Conservation (phyloP, 2,888 invertebrate species). For the Dynastes tityus region DNA sequence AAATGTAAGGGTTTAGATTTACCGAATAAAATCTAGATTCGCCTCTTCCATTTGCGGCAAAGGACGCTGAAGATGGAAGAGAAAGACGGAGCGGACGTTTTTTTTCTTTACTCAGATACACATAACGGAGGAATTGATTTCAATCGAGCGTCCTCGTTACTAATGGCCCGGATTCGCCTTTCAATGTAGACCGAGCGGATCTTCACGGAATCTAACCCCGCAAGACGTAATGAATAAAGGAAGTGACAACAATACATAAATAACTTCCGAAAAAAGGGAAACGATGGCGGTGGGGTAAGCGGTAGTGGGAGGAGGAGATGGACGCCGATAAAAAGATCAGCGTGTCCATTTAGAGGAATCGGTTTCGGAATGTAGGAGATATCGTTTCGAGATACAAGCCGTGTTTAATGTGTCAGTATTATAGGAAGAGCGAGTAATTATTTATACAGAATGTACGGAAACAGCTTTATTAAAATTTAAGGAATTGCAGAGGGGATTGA, state of each 20-base stretch:
- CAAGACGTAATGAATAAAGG: conserved; percentile 49
- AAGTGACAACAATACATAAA: conserved; percentile 52
- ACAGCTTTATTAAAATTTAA: too few species aligned
- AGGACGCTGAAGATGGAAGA: conserved; percentile 5
- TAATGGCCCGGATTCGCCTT: conserved; percentile 57
- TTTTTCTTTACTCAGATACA: conserved; percentile 47
- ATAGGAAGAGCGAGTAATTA: too few species aligned
- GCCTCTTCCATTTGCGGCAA: conserved; percentile 39
- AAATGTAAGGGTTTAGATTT: conserved; percentile 41
- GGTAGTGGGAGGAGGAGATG: not conserved
- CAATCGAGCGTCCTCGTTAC: conserved; percentile 55
- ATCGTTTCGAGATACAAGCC: not conserved
- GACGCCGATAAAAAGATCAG: conserved; percentile 23
- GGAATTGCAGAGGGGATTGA: too few species aligned
- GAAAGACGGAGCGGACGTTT: conserved; percentile 24
- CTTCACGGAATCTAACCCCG: conserved; percentile 37
- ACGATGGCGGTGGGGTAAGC: too few species aligned
- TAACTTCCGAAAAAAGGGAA: conserved; percentile 27
- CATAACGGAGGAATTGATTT: conserved; percentile 54
- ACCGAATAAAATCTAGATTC: conserved; percentile 48
- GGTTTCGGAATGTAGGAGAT: conserved; percentile 23
- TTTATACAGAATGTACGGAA: too few species aligned
- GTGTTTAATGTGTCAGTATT: too few species aligned
- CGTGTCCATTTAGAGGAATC: conserved; percentile 26
- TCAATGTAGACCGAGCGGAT: conserved; percentile 40